These are phyloP conservation scores for Lucifuga dentata DNA, from an alignment of 2,113 vertebrate genomes.

Conservation along the genomic window DNA sequence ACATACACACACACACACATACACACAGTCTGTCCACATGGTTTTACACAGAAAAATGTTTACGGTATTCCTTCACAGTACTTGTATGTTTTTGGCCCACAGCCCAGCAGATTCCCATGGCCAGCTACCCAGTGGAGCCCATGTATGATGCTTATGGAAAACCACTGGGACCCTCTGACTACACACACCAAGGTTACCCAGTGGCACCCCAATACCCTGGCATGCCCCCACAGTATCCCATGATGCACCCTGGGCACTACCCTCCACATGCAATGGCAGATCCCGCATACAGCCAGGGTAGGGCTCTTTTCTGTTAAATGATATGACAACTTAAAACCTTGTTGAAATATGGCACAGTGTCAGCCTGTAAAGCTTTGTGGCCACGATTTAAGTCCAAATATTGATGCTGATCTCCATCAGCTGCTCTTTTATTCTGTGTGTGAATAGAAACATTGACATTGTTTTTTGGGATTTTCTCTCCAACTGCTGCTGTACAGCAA, in stretches of 20 bases:
- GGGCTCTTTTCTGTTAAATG: too few species aligned
- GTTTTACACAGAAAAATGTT: not conserved
- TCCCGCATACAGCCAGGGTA: slow-evolving; percentile 79
- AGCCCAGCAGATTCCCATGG: slow-evolving; percentile 91
- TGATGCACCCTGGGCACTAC: slow-evolving; percentile 80
- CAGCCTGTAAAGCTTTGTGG: not conserved
- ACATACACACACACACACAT: too few species aligned
- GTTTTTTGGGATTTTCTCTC: too few species aligned
- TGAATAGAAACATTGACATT: too few species aligned
- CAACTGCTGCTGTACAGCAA: too few species aligned
- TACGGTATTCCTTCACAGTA: not conserved
- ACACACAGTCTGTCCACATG: not conserved
- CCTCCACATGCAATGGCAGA: slow-evolving; percentile 66
- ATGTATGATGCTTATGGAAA: slow-evolving; percentile 84
- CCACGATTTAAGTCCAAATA: not conserved
- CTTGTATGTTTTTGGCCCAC: slow-evolving; percentile 16
- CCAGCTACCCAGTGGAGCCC: slow-evolving; percentile 86
- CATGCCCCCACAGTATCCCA: slow-evolving; percentile 80
- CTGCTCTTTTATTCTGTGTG: too few species aligned
- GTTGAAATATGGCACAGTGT: too few species aligned
- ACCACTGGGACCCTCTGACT: slow-evolving; percentile 78
- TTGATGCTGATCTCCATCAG: too few species aligned
- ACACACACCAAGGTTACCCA: slow-evolving; percentile 73
- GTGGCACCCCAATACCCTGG: slow-evolving; percentile 80
- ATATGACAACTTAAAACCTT: too few species aligned